phyloP scores from a whole-genome alignment of 2,113 vertebrate genomes.

The Syngnathus typhle region DNA sequence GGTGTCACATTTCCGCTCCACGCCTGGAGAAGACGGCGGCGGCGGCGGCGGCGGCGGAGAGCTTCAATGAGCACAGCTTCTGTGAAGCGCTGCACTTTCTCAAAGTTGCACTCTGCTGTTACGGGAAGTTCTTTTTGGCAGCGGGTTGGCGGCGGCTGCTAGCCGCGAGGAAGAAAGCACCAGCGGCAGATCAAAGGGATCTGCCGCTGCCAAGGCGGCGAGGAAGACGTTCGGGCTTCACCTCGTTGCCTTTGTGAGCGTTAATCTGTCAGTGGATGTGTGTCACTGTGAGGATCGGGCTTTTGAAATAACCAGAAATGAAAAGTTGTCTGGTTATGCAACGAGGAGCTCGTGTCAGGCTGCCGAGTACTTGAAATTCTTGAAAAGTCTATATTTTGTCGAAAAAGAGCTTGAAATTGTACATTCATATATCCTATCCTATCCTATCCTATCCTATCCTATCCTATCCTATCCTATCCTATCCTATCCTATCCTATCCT shows the following conservation, averaged over 20 bases:
- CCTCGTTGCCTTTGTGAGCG: conserved; percentile 3
- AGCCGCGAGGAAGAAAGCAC: conserved; percentile 27
- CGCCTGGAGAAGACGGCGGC: not conserved
- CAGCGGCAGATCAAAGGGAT: conserved; percentile 35
- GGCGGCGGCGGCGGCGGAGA: not conserved
- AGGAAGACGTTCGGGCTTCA: conserved; percentile 13
- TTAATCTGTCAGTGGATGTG: conserved; percentile 8
- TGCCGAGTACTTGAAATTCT: not conserved
- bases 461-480: no score
- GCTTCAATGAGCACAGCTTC: not conserved
- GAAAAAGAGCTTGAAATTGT: not conserved
- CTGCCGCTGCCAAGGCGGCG: conserved; percentile 15
- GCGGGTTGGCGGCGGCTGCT: conserved; percentile 3
- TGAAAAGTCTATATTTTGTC: not conserved
- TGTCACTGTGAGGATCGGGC: not conserved
- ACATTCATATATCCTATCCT: no score
- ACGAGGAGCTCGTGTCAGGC: not conserved
- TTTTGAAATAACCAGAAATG: conserved; percentile 7
- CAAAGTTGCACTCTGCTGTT: conserved; percentile 8
- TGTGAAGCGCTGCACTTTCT: conserved; percentile 2
- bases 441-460: no score
- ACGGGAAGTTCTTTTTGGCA: not conserved
- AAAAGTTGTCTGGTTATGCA: not conserved
- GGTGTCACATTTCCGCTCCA: not conserved
- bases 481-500: no score